phyloP scores from a whole-genome alignment of 2,888 invertebrate genomes.

The Diarsia dahlii region DNA sequence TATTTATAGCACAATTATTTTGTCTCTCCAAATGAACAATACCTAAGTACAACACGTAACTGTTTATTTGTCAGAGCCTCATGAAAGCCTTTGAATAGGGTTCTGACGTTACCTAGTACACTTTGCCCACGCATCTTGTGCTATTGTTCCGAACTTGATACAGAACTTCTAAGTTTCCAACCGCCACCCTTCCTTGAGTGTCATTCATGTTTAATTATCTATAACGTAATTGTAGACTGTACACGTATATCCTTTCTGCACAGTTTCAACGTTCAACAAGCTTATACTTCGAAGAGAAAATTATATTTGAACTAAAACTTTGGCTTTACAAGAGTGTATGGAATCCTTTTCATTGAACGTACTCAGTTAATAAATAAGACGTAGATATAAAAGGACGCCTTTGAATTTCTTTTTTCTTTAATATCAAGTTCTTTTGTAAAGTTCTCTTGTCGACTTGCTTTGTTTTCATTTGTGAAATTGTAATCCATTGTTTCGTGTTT shows the following conservation, averaged over 20 bases:
- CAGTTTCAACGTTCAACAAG: conserved; percentile 23
- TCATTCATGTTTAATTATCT: conserved; percentile 64
- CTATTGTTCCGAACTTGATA: conserved; percentile 62
- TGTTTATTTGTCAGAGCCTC: conserved; percentile 40
- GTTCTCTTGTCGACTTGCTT: conserved; percentile 50
- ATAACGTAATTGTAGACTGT: conserved; percentile 47
- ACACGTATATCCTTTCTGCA: conserved; percentile 44
- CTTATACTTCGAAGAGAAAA: conserved; percentile 36
- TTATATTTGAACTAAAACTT: conserved; percentile 48
- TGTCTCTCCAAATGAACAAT: conserved; percentile 29
- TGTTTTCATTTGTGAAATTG: conserved; percentile 52
- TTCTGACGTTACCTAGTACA: conserved; percentile 46
- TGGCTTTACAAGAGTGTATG: conserved; percentile 22
- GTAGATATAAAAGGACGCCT: conserved; percentile 41
- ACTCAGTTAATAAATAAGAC: conserved; percentile 41
- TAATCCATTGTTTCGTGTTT: conserved; percentile 51
- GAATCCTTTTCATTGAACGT: conserved; percentile 35
- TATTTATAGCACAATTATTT: conserved; percentile 36
- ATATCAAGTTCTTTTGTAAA: conserved; percentile 45
- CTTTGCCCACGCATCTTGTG: conserved; percentile 51
- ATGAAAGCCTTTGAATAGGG: conserved; percentile 45
- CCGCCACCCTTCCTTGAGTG: conserved; percentile 53
- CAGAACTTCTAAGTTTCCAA: conserved; percentile 59
- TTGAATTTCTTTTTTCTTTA: conserved; percentile 35
- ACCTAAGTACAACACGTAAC: conserved; percentile 6